Percentiles rank a stretch among this genome's conserved stretches.
These are phyloP conservation scores for Spermophilus dauricus DNA, from an alignment of 2,113 vertebrate genomes.

Conservation along the genomic window DNA sequence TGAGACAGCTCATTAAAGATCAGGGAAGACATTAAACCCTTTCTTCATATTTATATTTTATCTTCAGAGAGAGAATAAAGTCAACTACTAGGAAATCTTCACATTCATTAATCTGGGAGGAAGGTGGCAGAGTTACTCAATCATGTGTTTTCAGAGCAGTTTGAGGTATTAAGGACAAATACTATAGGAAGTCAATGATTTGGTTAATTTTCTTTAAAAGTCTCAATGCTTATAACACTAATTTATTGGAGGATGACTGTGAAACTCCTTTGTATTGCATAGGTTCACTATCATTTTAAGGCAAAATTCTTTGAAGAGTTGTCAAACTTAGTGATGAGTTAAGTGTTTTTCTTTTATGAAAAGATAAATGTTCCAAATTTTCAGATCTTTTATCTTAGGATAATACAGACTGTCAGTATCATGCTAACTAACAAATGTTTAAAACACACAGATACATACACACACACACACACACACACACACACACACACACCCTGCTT, in stretches of 20 bases:
- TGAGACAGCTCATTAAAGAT: not conserved
- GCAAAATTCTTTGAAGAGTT: not conserved
- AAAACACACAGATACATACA: not conserved
- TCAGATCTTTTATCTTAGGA: not conserved
- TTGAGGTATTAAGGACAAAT: not conserved
- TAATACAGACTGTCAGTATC: not conserved
- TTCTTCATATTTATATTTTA: not conserved
- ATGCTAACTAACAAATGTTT: not conserved
- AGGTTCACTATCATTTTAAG: not conserved
- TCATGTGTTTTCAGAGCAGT: not conserved
- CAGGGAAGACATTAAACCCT: not conserved
- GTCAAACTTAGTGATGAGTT: not conserved
- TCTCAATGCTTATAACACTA: not conserved
- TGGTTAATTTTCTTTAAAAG: not conserved
- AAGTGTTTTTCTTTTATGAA: conserved; percentile 11
- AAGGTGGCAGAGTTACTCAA: not conserved
- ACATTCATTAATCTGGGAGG: not conserved
- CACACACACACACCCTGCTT: not conserved
- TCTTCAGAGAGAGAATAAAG: not conserved
- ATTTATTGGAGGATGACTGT: not conserved
- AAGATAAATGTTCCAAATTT: not conserved
- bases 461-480: not conserved
- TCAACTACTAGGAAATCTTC: not conserved
- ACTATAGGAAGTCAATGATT: too few relatives aligned
- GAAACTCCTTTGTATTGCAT: not conserved